Evolutionary conservation across 2,113 vertebrate genomes (phyloP), one percentile per base, ranked within the genome.

Genomic region (Calcarius ornatus): DNA sequence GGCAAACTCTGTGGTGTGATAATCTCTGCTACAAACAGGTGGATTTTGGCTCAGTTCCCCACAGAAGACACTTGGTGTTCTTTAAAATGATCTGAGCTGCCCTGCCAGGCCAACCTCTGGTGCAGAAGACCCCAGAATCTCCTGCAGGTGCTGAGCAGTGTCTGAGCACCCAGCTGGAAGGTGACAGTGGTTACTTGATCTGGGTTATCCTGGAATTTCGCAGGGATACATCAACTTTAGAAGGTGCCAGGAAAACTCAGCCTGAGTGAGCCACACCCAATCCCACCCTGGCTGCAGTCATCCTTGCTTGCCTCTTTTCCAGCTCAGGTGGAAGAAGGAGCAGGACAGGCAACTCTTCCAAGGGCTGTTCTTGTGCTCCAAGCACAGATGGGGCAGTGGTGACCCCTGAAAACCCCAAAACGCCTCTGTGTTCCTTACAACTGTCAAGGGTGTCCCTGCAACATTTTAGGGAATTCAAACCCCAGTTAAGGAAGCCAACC

Each of bases 141-240:
- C 57, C 68, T 64, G 38, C 21, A 22, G 33, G 35, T 35, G 12
- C 16, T 94, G 66, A 20, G 4, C 28, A 38, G 31, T 23, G 43
- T 38, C 53, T n/a, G n/a, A n/a, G n/a, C 3, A 15, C 15, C 69
- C 21, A 19, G 30, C 24, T 68, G 73, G 61, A 45, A 75, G 42
- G 42, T 50, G 42, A 3, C 42, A n/a, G 1, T 16, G 50, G 14
- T 27, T 60, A 9, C 12, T 28, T 19, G 17, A 28, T 43, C 12
- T 60, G 33, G 38, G 7, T 33, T 42, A 10, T 14, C 33, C 53
- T 31, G 17, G 23, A 71, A 30, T 42, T 81, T 78, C 56, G 45
- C 24, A 17, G 15, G 2, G 2, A 33, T n/a, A 5, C 2, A 33
- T 33, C 20, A 54, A 0, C 28, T 72, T 35, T 9, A 8, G 30